Evolutionary conservation across 2,113 vertebrate genomes (phyloP).

Genomic region (Cryptomyrus ogoouensis): DNA sequence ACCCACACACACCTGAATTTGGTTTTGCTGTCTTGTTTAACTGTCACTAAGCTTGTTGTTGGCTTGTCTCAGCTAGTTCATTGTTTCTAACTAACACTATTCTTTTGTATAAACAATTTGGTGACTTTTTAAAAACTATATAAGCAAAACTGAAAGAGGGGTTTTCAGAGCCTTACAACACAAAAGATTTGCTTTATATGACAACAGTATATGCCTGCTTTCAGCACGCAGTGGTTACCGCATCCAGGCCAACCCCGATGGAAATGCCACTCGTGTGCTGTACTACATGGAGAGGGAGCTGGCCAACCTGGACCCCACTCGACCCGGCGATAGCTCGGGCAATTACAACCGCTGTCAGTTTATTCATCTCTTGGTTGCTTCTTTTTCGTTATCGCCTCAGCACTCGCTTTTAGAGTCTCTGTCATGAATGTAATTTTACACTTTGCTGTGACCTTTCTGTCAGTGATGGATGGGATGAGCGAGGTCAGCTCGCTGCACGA

Average conservation of each 20-base stretch:
- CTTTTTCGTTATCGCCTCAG: background rate
- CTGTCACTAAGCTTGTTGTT: background rate
- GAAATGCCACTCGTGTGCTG: slow-evolving; percentile 78
- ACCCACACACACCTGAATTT: background rate
- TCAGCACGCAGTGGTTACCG: slow-evolving; percentile 80
- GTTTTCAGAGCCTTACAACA: background rate
- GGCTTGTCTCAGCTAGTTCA: background rate
- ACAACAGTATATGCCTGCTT: background rate
- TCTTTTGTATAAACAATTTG: background rate
- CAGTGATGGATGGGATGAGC: slow-evolving; percentile 67
- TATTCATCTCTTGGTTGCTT: background rate
- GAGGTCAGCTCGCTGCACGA: slow-evolving; percentile 81
- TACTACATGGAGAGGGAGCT: slow-evolving; percentile 86
- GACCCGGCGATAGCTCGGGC: slow-evolving; percentile 53
- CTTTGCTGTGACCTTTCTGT: background rate
- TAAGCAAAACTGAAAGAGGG: background rate
- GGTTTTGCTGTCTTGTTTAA: background rate
- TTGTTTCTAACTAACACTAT: background rate
- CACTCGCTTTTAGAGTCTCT: no score
- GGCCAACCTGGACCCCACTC: slow-evolving; percentile 74
- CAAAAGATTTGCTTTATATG: background rate
- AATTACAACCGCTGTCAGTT: slow-evolving; percentile 68
- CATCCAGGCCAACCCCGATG: slow-evolving; percentile 78
- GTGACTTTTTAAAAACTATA: background rate
- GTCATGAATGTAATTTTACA: background rate